Conservation (phyloP, 2,113 vertebrate genomes). For the Labrus mixtus region DNA sequence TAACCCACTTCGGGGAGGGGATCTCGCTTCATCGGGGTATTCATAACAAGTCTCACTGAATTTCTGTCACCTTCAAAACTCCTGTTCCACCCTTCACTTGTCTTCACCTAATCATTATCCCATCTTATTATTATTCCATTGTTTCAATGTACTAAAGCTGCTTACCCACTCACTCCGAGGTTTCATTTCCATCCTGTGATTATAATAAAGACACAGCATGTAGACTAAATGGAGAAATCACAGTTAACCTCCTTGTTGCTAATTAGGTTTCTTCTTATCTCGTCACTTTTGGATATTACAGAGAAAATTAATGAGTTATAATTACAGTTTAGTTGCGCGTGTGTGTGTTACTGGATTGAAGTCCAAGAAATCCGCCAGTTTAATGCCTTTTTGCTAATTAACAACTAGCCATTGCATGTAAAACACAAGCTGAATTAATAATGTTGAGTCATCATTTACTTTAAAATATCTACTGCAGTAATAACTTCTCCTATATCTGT, state of each 20-base stretch:
- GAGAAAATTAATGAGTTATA: constrained; percentile 25
- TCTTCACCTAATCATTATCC: constrained; percentile 9
- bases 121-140: constrained; percentile 2
- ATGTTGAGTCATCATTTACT: not conserved
- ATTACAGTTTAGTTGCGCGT: constrained; percentile 11
- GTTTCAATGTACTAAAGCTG: not conserved
- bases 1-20: not conserved
- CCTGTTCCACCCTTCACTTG: not conserved
- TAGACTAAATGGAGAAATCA: constrained; percentile 15
- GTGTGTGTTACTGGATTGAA: constrained; percentile 10
- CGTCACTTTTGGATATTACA: constrained; percentile 41
- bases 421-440: not conserved
- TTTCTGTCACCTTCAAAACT: constrained; percentile 15
- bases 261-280: constrained; percentile 33
- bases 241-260: not conserved
- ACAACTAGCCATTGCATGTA: not conserved
- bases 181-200: not conserved
- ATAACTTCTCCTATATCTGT: too few relatives aligned
- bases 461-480: not conserved
- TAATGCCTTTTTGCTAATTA: constrained; percentile 7
- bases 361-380: not conserved
- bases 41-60: constrained; percentile 10
- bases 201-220: constrained; percentile 18
- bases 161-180: not conserved
- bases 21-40: constrained; percentile 1